A percentile compares a stretch with the other conserved stretches of the same genome.
These are phyloP conservation scores for Limnephilus auricula DNA, from an alignment of 2,888 invertebrate species.

Conservation along the genomic window DNA sequence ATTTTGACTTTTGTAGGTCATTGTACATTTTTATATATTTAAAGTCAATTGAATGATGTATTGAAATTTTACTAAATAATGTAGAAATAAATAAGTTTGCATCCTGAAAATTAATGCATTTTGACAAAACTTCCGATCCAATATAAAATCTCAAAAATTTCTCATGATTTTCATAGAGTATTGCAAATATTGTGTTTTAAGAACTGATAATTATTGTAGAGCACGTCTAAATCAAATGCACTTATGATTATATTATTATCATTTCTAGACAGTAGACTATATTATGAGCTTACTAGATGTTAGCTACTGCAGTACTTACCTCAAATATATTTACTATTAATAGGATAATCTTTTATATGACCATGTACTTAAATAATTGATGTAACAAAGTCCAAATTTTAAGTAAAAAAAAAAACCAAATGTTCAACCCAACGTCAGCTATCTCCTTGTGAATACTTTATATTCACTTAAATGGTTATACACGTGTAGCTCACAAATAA, in stretches of 20 bases:
- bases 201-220: conserved; percentile 25
- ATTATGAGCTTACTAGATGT: conserved; percentile 58
- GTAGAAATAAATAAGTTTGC: neutral
- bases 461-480: neutral
- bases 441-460: neutral
- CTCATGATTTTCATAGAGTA: neutral
- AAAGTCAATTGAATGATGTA: neutral
- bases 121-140: neutral
- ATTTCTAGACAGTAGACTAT: conserved; percentile 40
- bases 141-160: neutral
- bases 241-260: conserved; percentile 37
- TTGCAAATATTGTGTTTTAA: conserved; percentile 27
- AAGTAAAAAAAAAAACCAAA: neutral
- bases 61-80: neutral
- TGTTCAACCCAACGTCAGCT: neutral
- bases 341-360: conserved; percentile 24
- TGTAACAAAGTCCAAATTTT: neutral
- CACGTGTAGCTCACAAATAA: neutral
- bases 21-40: too few species aligned
- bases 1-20: neutral
- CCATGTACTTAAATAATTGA: conserved; percentile 14
- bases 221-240: conserved; percentile 41
- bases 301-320: conserved; percentile 53
- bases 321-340: conserved; percentile 41
- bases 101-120: too few species aligned